These are phyloP conservation scores for Euclidia mi DNA, from an alignment of 2,888 invertebrate species.

Conservation along the genomic window DNA sequence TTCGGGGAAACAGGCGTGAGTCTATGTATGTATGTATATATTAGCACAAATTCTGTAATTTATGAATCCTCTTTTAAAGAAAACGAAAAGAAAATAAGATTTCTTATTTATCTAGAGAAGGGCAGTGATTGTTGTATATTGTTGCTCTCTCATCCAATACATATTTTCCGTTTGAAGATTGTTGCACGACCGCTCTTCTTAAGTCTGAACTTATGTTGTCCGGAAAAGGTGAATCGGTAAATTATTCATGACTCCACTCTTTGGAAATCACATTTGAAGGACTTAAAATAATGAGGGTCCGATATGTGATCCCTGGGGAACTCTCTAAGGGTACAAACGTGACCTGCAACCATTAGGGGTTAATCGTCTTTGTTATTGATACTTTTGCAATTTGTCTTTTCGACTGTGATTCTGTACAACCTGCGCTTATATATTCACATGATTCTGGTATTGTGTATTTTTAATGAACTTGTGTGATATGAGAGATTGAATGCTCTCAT, in stretches of 20 bases:
- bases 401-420: no score
- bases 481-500: no score
- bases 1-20: no score
- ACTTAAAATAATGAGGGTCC: slow-evolving; percentile 9
- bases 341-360: slow-evolving; percentile 8
- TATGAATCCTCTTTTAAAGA: no score
- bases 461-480: no score
- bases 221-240: slow-evolving; percentile 10
- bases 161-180: slow-evolving; percentile 7
- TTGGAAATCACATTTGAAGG: slow-evolving; percentile 17
- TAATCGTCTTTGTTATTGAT: slow-evolving; percentile 9
- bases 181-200: neutral
- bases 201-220: slow-evolving; percentile 1
- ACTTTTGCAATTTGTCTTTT: neutral
- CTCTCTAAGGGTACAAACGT: neutral
- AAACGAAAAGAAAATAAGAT: no score
- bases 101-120: no score
- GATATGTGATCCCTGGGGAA: slow-evolving; percentile 16
- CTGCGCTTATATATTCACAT: no score
- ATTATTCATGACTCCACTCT: slow-evolving; percentile 16
- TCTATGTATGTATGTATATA: no score
- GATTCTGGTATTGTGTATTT: no score
- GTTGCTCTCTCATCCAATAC: neutral
- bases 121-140: neutral
- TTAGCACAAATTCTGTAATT: no score